A percentile compares a stretch with the other conserved stretches of the same genome.
Evolutionary conservation across 1,140 invertebrate species (phyloP).

Genomic region (Polypedilum pembai): DNA sequence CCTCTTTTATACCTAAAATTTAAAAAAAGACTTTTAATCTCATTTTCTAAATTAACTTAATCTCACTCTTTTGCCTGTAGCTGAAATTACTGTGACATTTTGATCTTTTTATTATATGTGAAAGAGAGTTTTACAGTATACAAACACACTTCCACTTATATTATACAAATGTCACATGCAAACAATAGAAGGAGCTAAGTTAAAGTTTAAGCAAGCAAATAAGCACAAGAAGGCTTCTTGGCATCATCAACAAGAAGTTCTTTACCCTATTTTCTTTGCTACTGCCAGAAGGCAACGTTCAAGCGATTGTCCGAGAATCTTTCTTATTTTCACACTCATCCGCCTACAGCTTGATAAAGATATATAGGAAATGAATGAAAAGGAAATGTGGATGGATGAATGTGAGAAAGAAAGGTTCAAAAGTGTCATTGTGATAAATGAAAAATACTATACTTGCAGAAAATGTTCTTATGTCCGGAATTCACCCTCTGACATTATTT

Average conservation of each 20-base stretch:
- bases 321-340: too few relatives aligned
- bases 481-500: background rate
- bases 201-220: constrained; percentile 1
- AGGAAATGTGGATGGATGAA: constrained; percentile 2
- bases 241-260: background rate
- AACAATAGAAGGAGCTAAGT: background rate
- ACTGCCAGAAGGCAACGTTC: background rate
- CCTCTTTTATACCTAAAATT: background rate
- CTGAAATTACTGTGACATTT: background rate
- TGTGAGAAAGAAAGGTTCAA: background rate
- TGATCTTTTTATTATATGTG: background rate
- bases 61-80: background rate
- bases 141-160: background rate
- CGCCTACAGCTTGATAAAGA: too few relatives aligned
- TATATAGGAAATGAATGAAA: background rate
- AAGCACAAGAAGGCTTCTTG: background rate
- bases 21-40: background rate
- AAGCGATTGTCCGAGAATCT: background rate
- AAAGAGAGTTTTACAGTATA: too few relatives aligned
- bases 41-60: background rate
- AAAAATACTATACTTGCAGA: constrained; percentile 4
- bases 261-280: background rate
- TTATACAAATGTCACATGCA: background rate
- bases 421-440: constrained; percentile 5
- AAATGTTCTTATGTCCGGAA: too few relatives aligned